Evolutionary conservation across 2,888 invertebrate genomes (phyloP).

Genomic region (Pasiphila rectangulata): DNA sequence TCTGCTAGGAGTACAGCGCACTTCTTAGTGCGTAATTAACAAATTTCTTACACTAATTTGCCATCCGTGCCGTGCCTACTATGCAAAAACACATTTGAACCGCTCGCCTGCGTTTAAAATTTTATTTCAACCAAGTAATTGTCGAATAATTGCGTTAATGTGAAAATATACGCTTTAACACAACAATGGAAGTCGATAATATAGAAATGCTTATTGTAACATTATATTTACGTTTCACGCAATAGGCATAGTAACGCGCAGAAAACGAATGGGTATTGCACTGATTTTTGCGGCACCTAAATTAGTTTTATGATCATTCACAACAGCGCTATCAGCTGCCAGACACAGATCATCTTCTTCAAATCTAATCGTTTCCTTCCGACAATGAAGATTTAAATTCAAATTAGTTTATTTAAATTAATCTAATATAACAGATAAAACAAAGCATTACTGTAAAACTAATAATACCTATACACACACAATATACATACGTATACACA

Average conservation of each 20-base stretch:
- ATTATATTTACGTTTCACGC: slow-evolving; percentile 37
- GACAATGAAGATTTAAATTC: no score
- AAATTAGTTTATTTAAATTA: no score
- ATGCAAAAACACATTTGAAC: slow-evolving; percentile 63
- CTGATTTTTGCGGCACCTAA: not conserved
- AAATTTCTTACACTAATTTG: slow-evolving; percentile 60
- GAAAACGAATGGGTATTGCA: slow-evolving; percentile 9
- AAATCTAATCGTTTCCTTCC: no score
- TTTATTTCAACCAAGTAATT: slow-evolving; percentile 69
- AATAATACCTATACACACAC: no score
- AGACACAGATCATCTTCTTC: no score
- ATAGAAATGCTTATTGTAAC: slow-evolving; percentile 42
- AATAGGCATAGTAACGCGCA: slow-evolving; percentile 19
- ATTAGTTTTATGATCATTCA: not conserved
- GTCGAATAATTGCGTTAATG: slow-evolving; percentile 78
- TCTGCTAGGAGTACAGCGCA: not conserved
- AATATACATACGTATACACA: no score
- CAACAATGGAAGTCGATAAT: slow-evolving; percentile 70
- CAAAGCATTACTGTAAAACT: no score
- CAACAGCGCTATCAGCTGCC: not conserved
- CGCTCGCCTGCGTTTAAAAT: slow-evolving; percentile 60
- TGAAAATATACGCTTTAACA: slow-evolving; percentile 76
- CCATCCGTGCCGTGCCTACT: slow-evolving; percentile 59
- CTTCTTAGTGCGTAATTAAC: not conserved
- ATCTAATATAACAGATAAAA: no score